Evolutionary conservation across 2,888 invertebrate genomes (phyloP).

Genomic region (Cotesia congregata): DNA sequence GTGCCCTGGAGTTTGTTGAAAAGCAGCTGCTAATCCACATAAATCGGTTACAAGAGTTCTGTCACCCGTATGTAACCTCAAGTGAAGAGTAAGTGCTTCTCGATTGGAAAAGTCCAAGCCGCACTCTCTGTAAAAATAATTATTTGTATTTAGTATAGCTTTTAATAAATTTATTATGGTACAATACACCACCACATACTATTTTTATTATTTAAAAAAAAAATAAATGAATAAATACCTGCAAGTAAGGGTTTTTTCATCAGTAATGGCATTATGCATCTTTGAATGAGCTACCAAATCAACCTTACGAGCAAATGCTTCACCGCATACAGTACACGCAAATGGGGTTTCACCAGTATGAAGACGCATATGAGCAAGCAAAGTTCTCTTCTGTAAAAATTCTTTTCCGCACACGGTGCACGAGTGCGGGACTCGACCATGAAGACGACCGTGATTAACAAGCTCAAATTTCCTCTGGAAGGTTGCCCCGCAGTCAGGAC

Average conservation of each 20-base stretch:
- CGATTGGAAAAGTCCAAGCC: slow-evolving; percentile 78
- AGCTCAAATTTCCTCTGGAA: slow-evolving; percentile 89
- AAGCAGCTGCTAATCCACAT: slow-evolving; percentile 84
- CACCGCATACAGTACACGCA: slow-evolving; percentile 83
- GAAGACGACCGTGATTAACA: slow-evolving; percentile 86
- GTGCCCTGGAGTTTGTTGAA: slow-evolving; percentile 77
- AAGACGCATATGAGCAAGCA: slow-evolving; percentile 85
- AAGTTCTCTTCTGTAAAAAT: slow-evolving; percentile 86
- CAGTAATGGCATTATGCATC: slow-evolving; percentile 71
- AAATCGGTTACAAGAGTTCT: slow-evolving; percentile 85
- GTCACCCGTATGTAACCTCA: slow-evolving; percentile 85
- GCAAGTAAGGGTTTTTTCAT: slow-evolving; percentile 69
- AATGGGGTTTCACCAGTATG: slow-evolving; percentile 83
- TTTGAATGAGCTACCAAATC: slow-evolving; percentile 78
- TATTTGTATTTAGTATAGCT: neutral
- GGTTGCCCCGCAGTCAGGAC: slow-evolving; percentile 89
- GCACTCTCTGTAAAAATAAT: slow-evolving; percentile 71
- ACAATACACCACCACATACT: neutral
- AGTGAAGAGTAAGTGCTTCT: slow-evolving; percentile 84
- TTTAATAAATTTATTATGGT: neutral
- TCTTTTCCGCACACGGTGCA: slow-evolving; percentile 88
- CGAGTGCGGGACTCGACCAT: slow-evolving; percentile 85
- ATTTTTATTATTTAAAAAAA: neutral
- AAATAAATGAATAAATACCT: slow-evolving; percentile 66
- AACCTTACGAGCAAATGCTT: slow-evolving; percentile 80